A percentile compares a stretch with the other conserved stretches of the same genome.
phyloP scores from a whole-genome alignment of 2,888 invertebrate species.

The Pristionchus mayeri region DNA sequence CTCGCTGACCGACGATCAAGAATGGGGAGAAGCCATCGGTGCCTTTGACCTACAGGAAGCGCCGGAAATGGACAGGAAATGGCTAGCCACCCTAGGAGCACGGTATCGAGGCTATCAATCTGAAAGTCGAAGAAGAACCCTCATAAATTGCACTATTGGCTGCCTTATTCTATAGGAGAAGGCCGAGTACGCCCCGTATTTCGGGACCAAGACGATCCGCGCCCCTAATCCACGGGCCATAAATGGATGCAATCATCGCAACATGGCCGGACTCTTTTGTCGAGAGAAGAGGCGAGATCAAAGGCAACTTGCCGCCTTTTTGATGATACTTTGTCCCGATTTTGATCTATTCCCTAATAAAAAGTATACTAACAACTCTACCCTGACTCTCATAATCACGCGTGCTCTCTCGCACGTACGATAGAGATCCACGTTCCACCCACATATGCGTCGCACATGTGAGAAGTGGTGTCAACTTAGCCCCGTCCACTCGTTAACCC shows the following conservation, averaged over 20 bases:
- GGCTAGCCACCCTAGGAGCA: no score
- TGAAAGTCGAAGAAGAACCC: background rate
- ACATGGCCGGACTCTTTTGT: conserved; percentile 16
- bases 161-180: no score
- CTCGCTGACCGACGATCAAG: background rate
- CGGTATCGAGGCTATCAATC: conserved; percentile 5
- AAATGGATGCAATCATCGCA: conserved; percentile 8
- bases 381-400: no score
- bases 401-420: no score
- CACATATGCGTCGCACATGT: background rate
- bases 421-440: no score
- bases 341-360: conserved; percentile 32
- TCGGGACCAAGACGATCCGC: background rate
- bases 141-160: no score
- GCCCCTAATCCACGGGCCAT: conserved; percentile 26
- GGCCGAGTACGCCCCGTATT: background rate
- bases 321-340: background rate
- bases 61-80: background rate
- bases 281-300: background rate
- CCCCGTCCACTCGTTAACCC: background rate
- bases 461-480: background rate
- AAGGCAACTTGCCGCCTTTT: background rate
- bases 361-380: background rate
- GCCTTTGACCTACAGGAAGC: conserved; percentile 31
- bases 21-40: no score